phyloP scores from a whole-genome alignment of 2,113 vertebrate genomes.

The Machaerirhynchus nigripectus region DNA sequence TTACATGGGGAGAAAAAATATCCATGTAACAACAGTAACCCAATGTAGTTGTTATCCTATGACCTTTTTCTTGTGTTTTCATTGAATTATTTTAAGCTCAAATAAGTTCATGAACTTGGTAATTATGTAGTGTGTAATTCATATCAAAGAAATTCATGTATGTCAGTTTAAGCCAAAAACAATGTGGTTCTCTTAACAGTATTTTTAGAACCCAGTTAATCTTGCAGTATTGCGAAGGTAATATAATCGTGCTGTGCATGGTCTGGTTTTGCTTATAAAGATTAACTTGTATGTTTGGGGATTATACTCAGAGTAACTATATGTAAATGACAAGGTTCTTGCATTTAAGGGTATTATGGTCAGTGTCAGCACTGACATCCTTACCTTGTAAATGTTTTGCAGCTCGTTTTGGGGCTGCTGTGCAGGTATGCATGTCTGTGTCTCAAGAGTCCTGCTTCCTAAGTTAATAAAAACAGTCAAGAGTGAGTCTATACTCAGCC shows the following conservation, averaged over 20 bases:
- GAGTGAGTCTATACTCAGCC: background rate
- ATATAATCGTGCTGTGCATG: background rate
- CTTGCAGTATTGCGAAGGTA: background rate
- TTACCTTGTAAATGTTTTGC: background rate
- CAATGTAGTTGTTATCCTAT: background rate
- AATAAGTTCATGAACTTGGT: background rate
- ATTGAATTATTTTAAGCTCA: background rate
- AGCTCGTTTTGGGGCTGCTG: background rate
- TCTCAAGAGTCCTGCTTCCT: background rate
- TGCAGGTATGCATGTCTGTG: background rate
- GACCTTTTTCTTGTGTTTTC: background rate
- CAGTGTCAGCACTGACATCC: background rate
- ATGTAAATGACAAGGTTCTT: background rate
- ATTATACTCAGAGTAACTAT: background rate
- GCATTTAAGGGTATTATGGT: background rate
- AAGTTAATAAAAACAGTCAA: background rate
- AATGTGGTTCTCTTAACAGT: background rate
- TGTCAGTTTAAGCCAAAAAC: background rate
- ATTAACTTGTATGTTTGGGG: background rate
- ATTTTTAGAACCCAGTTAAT: constrained; percentile 6
- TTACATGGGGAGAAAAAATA: background rate
- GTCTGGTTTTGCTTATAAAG: background rate
- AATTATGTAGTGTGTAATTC: background rate
- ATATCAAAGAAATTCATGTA: background rate
- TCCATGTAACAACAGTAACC: background rate